phyloP scores from a whole-genome alignment of 2,797 vertebrate genomes.

The Esox lucius region DNA sequence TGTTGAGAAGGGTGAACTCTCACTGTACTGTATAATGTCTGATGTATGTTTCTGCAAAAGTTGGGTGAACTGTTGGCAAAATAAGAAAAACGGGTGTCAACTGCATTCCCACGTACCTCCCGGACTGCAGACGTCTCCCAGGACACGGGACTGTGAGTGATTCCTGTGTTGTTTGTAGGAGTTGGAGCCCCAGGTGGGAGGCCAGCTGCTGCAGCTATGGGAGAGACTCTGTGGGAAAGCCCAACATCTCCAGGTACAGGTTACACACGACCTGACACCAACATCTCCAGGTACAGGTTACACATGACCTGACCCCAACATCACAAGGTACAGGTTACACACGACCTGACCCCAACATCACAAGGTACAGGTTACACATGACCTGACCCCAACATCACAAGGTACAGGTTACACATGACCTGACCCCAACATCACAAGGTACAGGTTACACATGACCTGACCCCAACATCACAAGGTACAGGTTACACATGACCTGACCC shows the following conservation, averaged over 20 bases:
- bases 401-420: not conserved
- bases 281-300: too few species aligned
- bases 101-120: too few species aligned
- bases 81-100: too few species aligned
- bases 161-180: slow-evolving; percentile 70
- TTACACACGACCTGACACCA: not conserved
- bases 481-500: not conserved
- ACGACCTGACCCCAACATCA: not conserved
- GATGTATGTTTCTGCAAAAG: too few species aligned
- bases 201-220: slow-evolving; percentile 86
- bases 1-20: not conserved
- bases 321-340: not conserved
- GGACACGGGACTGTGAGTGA: too few species aligned
- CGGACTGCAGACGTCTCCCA: too few species aligned
- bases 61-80: too few species aligned
- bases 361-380: not conserved
- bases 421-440: too few species aligned
- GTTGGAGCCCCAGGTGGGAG: slow-evolving; percentile 85
- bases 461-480: too few species aligned
- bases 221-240: slow-evolving; percentile 66
- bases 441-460: not conserved
- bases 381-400: not conserved
- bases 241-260: slow-evolving; percentile 7
- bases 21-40: not conserved
- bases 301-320: not conserved